These are phyloP conservation scores for Brevimyrus niger DNA, from an alignment of 2,113 vertebrate species.

Conservation along the genomic window DNA sequence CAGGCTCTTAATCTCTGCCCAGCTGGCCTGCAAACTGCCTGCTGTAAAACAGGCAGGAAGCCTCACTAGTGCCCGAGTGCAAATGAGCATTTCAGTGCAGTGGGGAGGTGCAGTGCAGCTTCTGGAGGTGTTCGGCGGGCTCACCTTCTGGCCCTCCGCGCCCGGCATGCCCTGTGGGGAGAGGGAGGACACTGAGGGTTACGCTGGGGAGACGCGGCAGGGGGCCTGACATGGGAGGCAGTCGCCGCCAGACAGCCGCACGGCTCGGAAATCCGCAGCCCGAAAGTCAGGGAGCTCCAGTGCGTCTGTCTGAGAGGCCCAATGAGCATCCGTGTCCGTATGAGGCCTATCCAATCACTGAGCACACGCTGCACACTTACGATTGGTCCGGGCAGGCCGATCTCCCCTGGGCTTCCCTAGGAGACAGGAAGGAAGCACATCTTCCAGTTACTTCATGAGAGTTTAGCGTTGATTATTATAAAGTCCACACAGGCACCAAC, in stretches of 20 bases:
- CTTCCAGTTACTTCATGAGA: background rate
- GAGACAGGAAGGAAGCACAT: background rate
- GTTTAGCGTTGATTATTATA: background rate
- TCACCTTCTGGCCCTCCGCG: constrained; percentile 35
- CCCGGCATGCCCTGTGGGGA: constrained; percentile 33
- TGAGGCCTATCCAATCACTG: background rate
- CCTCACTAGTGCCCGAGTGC: background rate
- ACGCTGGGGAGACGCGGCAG: background rate
- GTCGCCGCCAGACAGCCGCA: background rate
- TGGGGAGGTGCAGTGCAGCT: background rate
- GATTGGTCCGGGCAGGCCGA: background rate
- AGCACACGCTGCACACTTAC: constrained; percentile 2
- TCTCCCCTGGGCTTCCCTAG: constrained; percentile 10
- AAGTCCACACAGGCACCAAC: background rate
- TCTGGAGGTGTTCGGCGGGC: background rate
- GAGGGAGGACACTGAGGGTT: background rate
- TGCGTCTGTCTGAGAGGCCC: background rate
- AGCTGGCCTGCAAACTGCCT: background rate
- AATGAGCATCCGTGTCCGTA: background rate
- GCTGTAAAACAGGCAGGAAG: background rate
- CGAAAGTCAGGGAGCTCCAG: background rate
- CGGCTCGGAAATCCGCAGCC: background rate
- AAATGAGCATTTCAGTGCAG: background rate
- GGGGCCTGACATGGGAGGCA: background rate
- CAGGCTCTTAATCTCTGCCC: background rate